A percentile compares a stretch with the other conserved stretches of the same genome.
phyloP scores from a whole-genome alignment of 2,797 vertebrate genomes.

The Premnoplex brunnescens region DNA sequence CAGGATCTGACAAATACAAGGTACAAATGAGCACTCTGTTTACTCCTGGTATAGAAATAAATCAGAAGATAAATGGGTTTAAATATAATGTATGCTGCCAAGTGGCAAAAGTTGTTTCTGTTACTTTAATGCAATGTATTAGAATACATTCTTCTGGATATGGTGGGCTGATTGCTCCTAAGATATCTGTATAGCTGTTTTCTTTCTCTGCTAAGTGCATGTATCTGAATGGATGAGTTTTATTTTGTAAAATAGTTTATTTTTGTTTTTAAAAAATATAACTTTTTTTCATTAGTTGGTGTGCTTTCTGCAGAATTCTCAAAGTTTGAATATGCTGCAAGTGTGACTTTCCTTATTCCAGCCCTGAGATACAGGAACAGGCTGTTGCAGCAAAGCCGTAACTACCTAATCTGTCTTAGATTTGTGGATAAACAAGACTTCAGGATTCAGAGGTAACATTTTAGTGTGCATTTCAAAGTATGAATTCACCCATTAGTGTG shows the following conservation, averaged over 20 bases:
- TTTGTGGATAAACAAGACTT: background rate
- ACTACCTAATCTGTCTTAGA: background rate
- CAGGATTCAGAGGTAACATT: background rate
- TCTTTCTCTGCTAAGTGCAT: background rate
- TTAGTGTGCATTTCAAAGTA: background rate
- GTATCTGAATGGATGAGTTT: background rate
- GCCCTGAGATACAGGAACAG: background rate
- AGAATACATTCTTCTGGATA: background rate
- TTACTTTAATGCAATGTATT: background rate
- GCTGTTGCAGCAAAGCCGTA: background rate
- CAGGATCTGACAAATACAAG: background rate
- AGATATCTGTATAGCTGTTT: background rate
- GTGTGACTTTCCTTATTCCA: background rate
- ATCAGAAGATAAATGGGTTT: background rate
- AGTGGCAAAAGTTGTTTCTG: background rate
- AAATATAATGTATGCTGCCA: background rate
- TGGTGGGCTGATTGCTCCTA: background rate
- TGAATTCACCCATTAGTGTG: background rate
- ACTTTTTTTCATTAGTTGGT: fast-evolving
- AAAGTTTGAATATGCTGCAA: background rate
- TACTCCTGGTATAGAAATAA: background rate
- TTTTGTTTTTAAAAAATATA: background rate
- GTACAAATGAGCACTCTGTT: background rate
- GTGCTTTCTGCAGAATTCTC: background rate
- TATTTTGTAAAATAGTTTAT: background rate